These are phyloP conservation scores for Drosophila parthenogenetica DNA, from an alignment of 2,888 invertebrate genomes.

Conservation along the genomic window DNA sequence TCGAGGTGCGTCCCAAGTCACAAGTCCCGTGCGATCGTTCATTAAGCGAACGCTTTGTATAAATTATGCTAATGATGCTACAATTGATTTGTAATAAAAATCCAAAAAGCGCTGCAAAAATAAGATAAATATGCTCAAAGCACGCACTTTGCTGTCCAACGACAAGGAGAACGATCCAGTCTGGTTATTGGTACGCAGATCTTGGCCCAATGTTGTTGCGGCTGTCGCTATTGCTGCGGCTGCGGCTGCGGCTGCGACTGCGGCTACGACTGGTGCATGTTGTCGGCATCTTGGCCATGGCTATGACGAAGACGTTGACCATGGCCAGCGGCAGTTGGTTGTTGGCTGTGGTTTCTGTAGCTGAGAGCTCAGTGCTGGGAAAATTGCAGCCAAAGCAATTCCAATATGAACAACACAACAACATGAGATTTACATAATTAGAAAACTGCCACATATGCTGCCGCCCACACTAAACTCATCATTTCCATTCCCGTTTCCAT, in stretches of 20 bases:
- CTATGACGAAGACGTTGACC: slow-evolving; percentile 27
- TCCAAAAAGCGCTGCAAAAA: slow-evolving; percentile 78
- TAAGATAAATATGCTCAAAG: slow-evolving; percentile 85
- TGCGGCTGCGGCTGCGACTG: slow-evolving; percentile 13
- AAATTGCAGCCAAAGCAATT: slow-evolving; percentile 31
- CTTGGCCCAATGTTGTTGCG: slow-evolving; percentile 25
- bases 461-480: slow-evolving; percentile 47
- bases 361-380: slow-evolving; percentile 35
- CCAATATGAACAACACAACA: slow-evolving; percentile 33
- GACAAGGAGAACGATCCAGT: slow-evolving; percentile 33
- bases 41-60: slow-evolving; percentile 85
- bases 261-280: slow-evolving; percentile 31
- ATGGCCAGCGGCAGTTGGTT: slow-evolving; percentile 37
- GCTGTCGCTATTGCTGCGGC: slow-evolving; percentile 27
- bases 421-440: slow-evolving; percentile 73
- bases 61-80: slow-evolving; percentile 86
- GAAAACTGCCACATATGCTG: slow-evolving; percentile 78
- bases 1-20: slow-evolving; percentile 1
- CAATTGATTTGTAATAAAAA: slow-evolving; percentile 86
- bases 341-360: slow-evolving; percentile 25
- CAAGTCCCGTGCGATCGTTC: slow-evolving; percentile 71
- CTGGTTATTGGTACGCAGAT: slow-evolving; percentile 31
- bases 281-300: slow-evolving; percentile 40
- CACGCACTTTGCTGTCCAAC: slow-evolving; percentile 81
- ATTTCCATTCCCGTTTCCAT: slow-evolving; percentile 2